Percentiles rank a stretch among this genome's conserved stretches.
These are phyloP conservation scores for Drosophila nigromelanica DNA, from an alignment of 1,140 invertebrate species.

Conservation along the genomic window DNA sequence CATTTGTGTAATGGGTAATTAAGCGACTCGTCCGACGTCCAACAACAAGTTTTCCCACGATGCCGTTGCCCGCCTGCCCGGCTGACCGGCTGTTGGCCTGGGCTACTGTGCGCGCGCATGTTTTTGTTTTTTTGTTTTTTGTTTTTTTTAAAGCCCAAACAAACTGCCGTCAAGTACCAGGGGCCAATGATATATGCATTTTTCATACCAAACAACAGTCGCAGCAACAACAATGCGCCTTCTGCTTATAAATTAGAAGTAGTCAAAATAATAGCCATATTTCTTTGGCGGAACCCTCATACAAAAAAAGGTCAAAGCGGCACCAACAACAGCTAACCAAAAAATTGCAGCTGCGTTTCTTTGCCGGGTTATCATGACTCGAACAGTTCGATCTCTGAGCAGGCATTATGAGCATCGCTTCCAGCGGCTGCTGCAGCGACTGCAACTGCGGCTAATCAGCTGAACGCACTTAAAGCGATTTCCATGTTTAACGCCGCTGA, in stretches of 20 bases:
- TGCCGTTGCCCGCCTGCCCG: slow-evolving; percentile 47
- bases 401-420: slow-evolving; percentile 40
- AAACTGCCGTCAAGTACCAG: slow-evolving; percentile 73
- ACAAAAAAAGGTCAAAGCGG: slow-evolving; percentile 74
- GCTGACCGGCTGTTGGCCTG: slow-evolving; percentile 16
- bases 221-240: slow-evolving; percentile 50
- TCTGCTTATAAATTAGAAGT: slow-evolving; percentile 77
- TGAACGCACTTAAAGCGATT: slow-evolving; percentile 74
- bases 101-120: slow-evolving; percentile 63
- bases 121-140: background rate
- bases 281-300: slow-evolving; percentile 70
- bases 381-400: slow-evolving; percentile 55
- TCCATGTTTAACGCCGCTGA: slow-evolving; percentile 26
- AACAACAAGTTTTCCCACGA: slow-evolving; percentile 67
- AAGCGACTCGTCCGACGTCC: slow-evolving; percentile 56
- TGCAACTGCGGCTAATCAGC: slow-evolving; percentile 34
- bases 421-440: slow-evolving; percentile 10
- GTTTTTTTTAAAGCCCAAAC: slow-evolving; percentile 53
- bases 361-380: slow-evolving; percentile 63
- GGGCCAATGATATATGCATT: slow-evolving; percentile 81
- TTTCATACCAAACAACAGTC: slow-evolving; percentile 58
- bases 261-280: slow-evolving; percentile 81
- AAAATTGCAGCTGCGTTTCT: slow-evolving; percentile 66
- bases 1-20: slow-evolving; percentile 81
- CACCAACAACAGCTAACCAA: slow-evolving; percentile 25